Base-by-base conservation (phyloP, 1,140 invertebrate genomes). In the Platyura marginata region DNA sequence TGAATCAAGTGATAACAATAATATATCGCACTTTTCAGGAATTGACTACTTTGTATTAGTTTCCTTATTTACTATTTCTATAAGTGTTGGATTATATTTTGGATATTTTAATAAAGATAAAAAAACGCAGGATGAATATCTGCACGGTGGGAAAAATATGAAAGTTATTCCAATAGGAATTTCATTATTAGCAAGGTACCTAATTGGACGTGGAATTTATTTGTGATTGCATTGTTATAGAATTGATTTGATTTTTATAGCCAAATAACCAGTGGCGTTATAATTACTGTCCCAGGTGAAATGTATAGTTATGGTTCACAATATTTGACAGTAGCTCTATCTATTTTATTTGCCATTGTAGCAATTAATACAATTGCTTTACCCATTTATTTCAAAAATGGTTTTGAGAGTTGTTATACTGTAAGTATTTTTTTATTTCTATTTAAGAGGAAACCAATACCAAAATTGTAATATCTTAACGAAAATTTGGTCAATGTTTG, bases 331-430 rank as follows among this genome's bases (percentile, higher is more conserved):
- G 57, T 76, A 6, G 57, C 77, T 0, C 49, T 77, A 21, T 63
- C 72, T 2, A 74, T 81, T 51, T 51, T 72, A 21, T 60, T 79
- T 2, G 75, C 79, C 18, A 72, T 79, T 11, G 48, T 79, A 2
- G 68, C 72, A 0, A 71, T 86, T 49, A 70, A 73, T n/a, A 64
- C 65, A 21, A 64, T 82, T 15, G 86, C 82, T 51, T 67, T 89
- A n/a, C 86, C 87, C 1, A 77, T 90, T 0, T 90, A 89, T 59
- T 88, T 80, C 50, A 70, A 72, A 21, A 69, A 88, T 4, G 72
- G 80, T 58, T 73, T 81, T 3, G 83, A 79, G n/a, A 86, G 81
- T 42, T 80, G 75, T 19, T 90, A 87, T 58, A 76, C 88, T 71
- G 81, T 83, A 70, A 55, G 48, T 53, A 51, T 16, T 41, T 23